Evolutionary conservation across 2,888 invertebrate species (phyloP), one percentile per base, ranked within the genome.

Genomic region (Tenodera sinensis): DNA sequence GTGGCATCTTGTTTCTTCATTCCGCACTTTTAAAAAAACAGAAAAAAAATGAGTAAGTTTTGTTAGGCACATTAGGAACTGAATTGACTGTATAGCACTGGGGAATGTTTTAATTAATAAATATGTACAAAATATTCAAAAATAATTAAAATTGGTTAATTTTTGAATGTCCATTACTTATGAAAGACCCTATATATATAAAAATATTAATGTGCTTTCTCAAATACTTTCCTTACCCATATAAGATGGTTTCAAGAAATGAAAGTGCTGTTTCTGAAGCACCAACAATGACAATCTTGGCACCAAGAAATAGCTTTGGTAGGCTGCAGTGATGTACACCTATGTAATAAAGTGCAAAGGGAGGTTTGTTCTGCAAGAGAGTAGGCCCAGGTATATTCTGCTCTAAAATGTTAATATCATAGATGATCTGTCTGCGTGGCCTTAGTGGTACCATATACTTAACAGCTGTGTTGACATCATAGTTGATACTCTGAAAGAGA

Each of bases 251-350:
- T 91, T 96, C 96, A 34, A 96, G 91, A 91, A 96, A 96, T 0
- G 96, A 93, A 0, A 96, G 92, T 0, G 95, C 95, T 0, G 95
- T 95, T 28, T 95, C 94, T 89, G 96, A 96, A 1, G 95, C 95
- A 0, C 96, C 96, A 0, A 96, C 94, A 0, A 96, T 94, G 0
- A 96, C 95, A 83, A 96, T 95, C 91, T 94, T 94, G 25, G 93
- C 93, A 90, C 96, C 96, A 14, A 96, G 93, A 83, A 94, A 94
- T 0, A 94, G 92, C 91, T 94, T 94, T 0, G 94, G 93, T 27
- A 94, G 91, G 91, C 94, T 94, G 3, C 95, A 93, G 85, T 95
- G 91, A 0, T 94, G 94, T 1, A 94, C 93, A 84, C 95, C 95
- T 84, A 95, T 92, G 2, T 94, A 91, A 93, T 95, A 96, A 1